Percentiles rank a stretch among this genome's conserved stretches.
Evolutionary conservation across 2,113 vertebrate genomes (phyloP).

Genomic region (Edolisoma coerulescens): DNA sequence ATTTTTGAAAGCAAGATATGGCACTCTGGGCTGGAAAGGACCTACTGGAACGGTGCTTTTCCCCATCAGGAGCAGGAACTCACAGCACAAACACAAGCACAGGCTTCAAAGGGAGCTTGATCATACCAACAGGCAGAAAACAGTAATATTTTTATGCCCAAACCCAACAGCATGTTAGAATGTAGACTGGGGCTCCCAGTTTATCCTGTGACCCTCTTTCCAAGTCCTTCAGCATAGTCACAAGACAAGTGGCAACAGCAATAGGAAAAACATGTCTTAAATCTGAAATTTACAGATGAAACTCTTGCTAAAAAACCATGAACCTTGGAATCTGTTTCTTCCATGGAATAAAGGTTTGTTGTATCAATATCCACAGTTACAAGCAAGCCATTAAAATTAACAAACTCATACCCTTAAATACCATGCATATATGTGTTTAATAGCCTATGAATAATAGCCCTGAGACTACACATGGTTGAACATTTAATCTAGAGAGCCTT

Average conservation of each 20-base stretch:
- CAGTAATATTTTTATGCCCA: not conserved
- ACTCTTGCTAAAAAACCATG: not conserved
- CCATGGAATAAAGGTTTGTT: not conserved
- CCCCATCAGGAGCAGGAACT: not conserved
- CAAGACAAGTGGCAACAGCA: not conserved
- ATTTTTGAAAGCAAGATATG: not conserved
- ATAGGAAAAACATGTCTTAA: not conserved
- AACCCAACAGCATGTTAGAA: not conserved
- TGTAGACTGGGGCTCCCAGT: accelerated
- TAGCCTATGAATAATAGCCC: not conserved
- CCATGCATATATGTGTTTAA: not conserved
- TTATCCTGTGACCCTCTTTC: not conserved
- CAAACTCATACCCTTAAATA: not conserved
- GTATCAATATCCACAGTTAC: not conserved
- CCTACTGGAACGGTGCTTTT: not conserved
- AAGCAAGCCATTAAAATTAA: not conserved
- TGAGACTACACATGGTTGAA: not conserved
- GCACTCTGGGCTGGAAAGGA: not conserved
- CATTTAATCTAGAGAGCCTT: not conserved
- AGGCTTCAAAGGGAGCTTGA: not conserved
- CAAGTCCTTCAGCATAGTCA: not conserved
- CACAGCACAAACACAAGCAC: not conserved
- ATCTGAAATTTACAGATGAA: not conserved
- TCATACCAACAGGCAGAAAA: not conserved
- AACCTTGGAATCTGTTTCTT: not conserved